phyloP scores from a whole-genome alignment of 2,888 invertebrate species.

The Aradus depressus region DNA sequence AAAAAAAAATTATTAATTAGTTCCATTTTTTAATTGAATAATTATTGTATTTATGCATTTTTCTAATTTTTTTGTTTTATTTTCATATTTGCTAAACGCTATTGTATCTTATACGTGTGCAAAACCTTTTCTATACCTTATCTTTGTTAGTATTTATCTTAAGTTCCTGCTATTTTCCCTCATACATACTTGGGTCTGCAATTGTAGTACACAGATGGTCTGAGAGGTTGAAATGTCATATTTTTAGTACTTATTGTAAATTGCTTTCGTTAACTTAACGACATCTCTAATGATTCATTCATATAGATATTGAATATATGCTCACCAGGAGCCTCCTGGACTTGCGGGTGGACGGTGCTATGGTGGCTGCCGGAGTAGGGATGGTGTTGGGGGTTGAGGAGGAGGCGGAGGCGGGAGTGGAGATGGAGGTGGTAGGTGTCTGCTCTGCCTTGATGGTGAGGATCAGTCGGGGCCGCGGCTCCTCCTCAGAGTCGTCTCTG shows the following conservation, averaged over 20 bases:
- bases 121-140: no score
- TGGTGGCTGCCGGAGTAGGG: slow-evolving; percentile 37
- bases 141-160: no score
- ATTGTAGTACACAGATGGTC: no score
- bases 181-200: no score
- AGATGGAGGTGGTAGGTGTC: slow-evolving; percentile 28
- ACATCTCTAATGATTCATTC: no score
- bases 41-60: no score
- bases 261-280: no score
- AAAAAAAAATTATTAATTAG: neutral
- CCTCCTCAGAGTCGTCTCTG: slow-evolving; percentile 72
- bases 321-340: slow-evolving; percentile 69
- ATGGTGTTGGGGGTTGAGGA: slow-evolving; percentile 33
- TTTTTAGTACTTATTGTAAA: no score
- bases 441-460: slow-evolving; percentile 57
- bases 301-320: slow-evolving; percentile 40
- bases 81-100: no score
- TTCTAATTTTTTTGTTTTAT: no score
- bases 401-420: slow-evolving; percentile 21
- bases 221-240: slow-evolving; percentile 4
- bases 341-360: slow-evolving; percentile 58
- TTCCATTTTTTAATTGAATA: neutral
- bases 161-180: no score
- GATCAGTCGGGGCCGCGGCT: slow-evolving; percentile 60
- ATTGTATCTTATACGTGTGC: no score